Evolutionary conservation across 2,113 vertebrate genomes (phyloP).

Genomic region (Parotia lawesii): DNA sequence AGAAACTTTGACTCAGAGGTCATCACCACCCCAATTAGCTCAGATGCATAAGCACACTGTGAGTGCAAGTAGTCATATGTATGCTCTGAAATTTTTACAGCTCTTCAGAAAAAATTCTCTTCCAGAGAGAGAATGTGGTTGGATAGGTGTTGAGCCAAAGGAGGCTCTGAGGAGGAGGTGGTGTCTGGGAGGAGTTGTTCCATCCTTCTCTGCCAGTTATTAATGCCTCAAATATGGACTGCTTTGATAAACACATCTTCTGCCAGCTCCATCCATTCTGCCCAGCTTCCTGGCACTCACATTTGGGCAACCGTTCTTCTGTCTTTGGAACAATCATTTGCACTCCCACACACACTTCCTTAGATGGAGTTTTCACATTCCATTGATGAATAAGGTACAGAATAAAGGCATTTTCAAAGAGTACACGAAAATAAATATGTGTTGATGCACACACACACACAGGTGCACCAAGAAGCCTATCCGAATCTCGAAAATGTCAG

Average conservation of each 20-base stretch:
- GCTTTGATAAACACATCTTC: slow-evolving; percentile 28
- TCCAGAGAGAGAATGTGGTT: neutral
- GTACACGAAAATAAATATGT: neutral
- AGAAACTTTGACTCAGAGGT: neutral
- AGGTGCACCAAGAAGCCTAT: neutral
- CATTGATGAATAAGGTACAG: neutral
- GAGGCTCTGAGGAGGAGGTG: slow-evolving; percentile 2
- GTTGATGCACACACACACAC: neutral
- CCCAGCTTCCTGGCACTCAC: neutral
- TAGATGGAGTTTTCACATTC: neutral
- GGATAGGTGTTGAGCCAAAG: neutral
- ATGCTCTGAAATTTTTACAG: neutral
- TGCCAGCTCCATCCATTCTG: slow-evolving; percentile 26
- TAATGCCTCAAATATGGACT: neutral
- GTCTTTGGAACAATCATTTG: neutral
- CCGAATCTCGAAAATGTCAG: neutral
- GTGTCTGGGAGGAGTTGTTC: slow-evolving; percentile 36
- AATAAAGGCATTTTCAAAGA: neutral
- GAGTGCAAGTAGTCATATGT: neutral
- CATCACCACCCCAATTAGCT: neutral
- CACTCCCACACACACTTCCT: neutral
- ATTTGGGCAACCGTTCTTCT: neutral
- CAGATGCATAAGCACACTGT: neutral
- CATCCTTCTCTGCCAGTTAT: slow-evolving; percentile 18
- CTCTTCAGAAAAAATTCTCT: neutral